Percentiles rank a stretch among this genome's conserved stretches.
Conservation (phyloP, 2,888 invertebrate genomes). For the Eilema griseolum region DNA sequence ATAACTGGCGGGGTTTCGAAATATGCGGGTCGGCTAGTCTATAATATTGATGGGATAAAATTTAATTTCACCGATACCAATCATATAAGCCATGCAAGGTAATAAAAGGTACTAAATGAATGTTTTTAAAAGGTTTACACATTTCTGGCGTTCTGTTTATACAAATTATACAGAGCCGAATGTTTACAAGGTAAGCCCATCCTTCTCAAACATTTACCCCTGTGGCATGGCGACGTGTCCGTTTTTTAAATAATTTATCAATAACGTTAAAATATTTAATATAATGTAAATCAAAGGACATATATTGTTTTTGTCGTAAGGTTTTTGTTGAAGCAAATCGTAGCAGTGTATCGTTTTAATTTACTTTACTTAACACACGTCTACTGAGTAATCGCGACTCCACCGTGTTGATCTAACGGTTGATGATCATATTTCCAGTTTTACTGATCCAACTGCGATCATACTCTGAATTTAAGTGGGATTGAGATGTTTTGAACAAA, state of each 20-base stretch:
- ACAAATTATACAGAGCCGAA: constrained; percentile 32
- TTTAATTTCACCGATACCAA: too few species aligned
- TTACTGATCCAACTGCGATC: too few species aligned
- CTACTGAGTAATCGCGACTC: too few species aligned
- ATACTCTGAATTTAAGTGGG: too few species aligned
- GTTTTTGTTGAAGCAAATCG: not conserved
- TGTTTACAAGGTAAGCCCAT: constrained; percentile 32
- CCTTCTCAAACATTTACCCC: constrained; percentile 39
- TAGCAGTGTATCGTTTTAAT: not conserved
- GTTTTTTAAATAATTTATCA: constrained; percentile 29
- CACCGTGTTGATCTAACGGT: too few species aligned
- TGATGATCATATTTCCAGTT: too few species aligned
- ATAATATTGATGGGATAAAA: too few species aligned
- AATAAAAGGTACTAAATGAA: not conserved
- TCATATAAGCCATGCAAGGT: not conserved
- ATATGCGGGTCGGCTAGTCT: too few species aligned
- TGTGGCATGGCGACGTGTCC: constrained; percentile 26
- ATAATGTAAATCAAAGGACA: constrained; percentile 8
- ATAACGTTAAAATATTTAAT: constrained; percentile 10
- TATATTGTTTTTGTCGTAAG: not conserved
- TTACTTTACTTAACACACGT: too few species aligned
- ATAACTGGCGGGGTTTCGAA: too few species aligned
- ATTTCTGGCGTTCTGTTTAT: constrained; percentile 29
- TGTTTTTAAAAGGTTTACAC: constrained; percentile 30
- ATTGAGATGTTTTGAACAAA: too few species aligned